Conservation (phyloP, 2,113 vertebrate species). For the Centropus unirufus region DNA sequence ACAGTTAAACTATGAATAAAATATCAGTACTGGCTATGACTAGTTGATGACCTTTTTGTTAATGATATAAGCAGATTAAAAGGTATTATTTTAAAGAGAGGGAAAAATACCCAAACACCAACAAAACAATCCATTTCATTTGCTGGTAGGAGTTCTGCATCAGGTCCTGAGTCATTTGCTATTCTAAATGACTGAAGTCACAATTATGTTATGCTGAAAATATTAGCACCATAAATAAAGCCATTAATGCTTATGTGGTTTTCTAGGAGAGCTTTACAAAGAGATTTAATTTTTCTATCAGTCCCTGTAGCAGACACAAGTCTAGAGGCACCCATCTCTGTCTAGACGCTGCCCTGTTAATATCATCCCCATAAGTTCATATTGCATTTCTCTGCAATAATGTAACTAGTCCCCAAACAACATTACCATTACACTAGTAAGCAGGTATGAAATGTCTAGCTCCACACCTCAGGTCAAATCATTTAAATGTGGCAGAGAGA, state of each 20-base stretch:
- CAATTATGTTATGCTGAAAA: conserved; percentile 28
- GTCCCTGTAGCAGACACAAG: background rate
- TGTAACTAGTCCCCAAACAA: background rate
- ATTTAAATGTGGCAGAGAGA: background rate
- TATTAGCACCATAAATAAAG: conserved; percentile 17
- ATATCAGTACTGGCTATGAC: conserved; percentile 23
- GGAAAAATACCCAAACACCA: background rate
- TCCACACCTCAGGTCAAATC: background rate
- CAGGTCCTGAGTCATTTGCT: background rate
- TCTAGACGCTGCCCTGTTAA: background rate
- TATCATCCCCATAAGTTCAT: background rate
- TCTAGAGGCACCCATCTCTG: background rate
- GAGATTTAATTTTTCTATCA: conserved; percentile 30
- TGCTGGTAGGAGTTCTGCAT: background rate
- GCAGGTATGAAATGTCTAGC: background rate
- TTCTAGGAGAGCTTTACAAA: conserved; percentile 35
- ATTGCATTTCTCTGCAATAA: background rate
- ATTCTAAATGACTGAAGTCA: conserved; percentile 31
- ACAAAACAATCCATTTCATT: background rate
- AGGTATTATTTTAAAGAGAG: background rate
- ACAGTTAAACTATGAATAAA: conserved; percentile 55
- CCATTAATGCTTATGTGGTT: conserved; percentile 17
- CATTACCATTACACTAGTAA: background rate
- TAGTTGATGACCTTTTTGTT: conserved; percentile 30
- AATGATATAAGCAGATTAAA: background rate